Evolutionary conservation across 2,888 invertebrate species (phyloP).

Genomic region (Carpatolechia fugitivella): DNA sequence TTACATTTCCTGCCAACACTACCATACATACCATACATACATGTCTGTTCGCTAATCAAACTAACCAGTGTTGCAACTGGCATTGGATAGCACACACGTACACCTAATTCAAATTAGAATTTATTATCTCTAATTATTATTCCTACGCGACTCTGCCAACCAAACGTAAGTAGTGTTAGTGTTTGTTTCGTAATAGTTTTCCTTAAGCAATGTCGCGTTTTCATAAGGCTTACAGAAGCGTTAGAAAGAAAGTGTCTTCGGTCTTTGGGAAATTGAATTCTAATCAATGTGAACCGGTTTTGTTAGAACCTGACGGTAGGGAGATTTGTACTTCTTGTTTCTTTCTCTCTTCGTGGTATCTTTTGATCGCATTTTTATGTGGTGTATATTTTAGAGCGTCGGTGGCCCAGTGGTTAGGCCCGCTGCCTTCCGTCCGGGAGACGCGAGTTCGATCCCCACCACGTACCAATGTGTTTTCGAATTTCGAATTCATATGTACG

Average conservation of each 20-base stretch:
- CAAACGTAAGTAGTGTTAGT: not conserved
- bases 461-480: no score
- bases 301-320: not conserved
- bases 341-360: no score
- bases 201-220: not conserved
- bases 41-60: not conserved
- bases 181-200: not conserved
- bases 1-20: not conserved
- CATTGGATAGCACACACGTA: no score
- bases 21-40: not conserved
- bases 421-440: no score
- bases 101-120: constrained; percentile 7
- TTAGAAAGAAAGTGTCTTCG: not conserved
- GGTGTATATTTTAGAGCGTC: no score
- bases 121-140: not conserved
- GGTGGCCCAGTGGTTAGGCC: no score
- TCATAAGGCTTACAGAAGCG: not conserved
- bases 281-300: not conserved
- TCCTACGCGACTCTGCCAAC: not conserved
- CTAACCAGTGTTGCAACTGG: constrained; percentile 2
- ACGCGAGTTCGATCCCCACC: no score
- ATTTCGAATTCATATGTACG: no score
- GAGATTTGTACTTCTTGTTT: no score
- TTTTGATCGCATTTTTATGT: no score
- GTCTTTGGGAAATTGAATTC: not conserved